Evolutionary conservation across 1,140 invertebrate genomes (phyloP), one percentile per base, ranked within the genome.

Genomic region (Drosophila persimilis): DNA sequence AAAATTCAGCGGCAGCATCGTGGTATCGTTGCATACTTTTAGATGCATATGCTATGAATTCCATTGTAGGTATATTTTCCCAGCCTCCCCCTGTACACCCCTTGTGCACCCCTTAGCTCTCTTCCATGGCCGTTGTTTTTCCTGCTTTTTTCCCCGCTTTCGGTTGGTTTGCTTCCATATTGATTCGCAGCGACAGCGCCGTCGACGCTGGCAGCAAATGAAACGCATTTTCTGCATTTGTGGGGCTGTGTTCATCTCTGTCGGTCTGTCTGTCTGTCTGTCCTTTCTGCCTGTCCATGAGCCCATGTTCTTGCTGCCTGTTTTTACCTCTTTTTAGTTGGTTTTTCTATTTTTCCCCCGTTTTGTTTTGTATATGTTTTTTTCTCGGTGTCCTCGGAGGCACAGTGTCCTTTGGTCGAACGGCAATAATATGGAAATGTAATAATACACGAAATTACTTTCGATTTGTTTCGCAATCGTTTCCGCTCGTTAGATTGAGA

Each of bases 211-310:
- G 11, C 35, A 39, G 35, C 35, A 55, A 39, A 51, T 70, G 53
- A 47, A 75, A 85, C 80, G 80, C 76, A 85, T 76, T 83, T 84
- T 74, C 53, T 61, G 75, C 71, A 83, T 84, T 80, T 80, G 62
- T 71, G 66, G 67, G 65, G 44, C 80, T 66, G 63, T 63, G 53
- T 75, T 71, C 53, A 61, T 73, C 7, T 58, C 35, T 29, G 22
- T 64, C 50, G 44, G 51, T 51, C 20, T 71, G 47, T 57, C 22
- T 44, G 35, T 50, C 56, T 46, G 64, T 50, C 45, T 75, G 72
- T 85, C 39, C 9, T 58, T 53, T 71, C 47, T 61, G 48, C 50
- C 17, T 20, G 26, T 43, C 39, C 43, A 56, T 56, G 7, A 46
- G 41, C 43, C 59, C 46, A 43, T 69, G 44, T 76, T 69, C 76